A percentile compares a stretch with the other conserved stretches of the same genome.
Conservation (phyloP, 2,797 vertebrate genomes). For the Macrochelys suwanniensis region DNA sequence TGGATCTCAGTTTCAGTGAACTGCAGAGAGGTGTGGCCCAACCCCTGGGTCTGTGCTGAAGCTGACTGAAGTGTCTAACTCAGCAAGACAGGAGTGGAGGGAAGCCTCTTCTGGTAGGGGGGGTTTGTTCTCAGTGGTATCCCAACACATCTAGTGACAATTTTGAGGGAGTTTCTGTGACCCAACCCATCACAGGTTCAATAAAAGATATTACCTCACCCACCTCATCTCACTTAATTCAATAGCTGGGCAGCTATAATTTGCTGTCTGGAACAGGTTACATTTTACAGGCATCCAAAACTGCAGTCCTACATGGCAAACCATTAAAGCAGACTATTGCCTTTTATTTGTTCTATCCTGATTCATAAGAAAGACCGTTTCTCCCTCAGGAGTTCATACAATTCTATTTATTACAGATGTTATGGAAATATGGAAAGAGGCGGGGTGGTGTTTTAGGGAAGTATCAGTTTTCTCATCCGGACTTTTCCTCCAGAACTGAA, state of each 20-base stretch:
- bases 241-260: background rate
- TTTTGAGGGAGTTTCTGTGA: too few relatives aligned
- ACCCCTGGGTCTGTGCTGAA: too few relatives aligned
- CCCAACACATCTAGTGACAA: too few relatives aligned
- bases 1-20: too few relatives aligned
- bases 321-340: conserved; percentile 1
- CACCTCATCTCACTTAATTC: background rate
- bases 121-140: too few relatives aligned
- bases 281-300: background rate
- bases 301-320: background rate
- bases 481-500: background rate
- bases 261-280: fast-evolving
- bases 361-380: background rate
- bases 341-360: background rate
- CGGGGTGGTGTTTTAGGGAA: background rate
- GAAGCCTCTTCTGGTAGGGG: too few relatives aligned
- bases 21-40: too few relatives aligned
- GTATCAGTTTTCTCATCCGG: background rate
- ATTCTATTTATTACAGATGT: background rate
- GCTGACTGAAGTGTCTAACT: too few relatives aligned
- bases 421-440: background rate
- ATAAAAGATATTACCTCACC: too few relatives aligned
- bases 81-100: too few relatives aligned
- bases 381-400: background rate
- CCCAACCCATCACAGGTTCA: too few relatives aligned